These are phyloP conservation scores for Percina caprodes DNA, from an alignment of 2,113 vertebrate genomes.

Conservation along the genomic window DNA sequence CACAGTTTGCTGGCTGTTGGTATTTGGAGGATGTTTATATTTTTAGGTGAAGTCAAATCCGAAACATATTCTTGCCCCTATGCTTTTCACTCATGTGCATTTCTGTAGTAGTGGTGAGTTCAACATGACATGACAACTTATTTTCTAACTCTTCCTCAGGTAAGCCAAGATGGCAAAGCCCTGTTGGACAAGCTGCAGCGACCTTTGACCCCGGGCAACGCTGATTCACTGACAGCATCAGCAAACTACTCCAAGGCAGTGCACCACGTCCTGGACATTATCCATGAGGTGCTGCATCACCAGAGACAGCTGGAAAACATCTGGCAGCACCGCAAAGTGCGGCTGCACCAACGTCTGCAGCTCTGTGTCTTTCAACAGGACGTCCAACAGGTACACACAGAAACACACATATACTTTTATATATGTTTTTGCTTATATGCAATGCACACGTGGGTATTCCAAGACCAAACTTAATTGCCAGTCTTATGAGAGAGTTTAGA, in stretches of 20 bases:
- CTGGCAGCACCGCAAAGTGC: conserved; percentile 99
- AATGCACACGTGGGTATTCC: neutral
- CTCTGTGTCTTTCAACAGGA: conserved; percentile 99
- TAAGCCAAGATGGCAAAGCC: conserved; percentile 98
- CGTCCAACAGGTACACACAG: conserved; percentile 91
- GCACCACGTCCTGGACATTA: conserved; percentile 95
- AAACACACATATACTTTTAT: neutral
- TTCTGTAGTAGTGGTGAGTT: neutral
- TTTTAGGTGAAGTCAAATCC: neutral
- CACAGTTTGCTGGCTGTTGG: neutral
- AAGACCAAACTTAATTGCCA: conserved; percentile 13
- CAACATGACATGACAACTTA: neutral
- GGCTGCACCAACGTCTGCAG: conserved; percentile 97
- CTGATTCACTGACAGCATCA: conserved; percentile 94
- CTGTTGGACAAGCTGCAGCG: conserved; percentile 97
- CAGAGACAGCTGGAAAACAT: conserved; percentile 98
- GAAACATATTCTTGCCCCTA: neutral
- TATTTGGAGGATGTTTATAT: conserved; percentile 4
- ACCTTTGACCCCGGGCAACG: conserved; percentile 94
- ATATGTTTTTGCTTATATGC: neutral
- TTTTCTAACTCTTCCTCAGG: conserved; percentile 78
- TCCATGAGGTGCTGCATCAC: conserved; percentile 98
- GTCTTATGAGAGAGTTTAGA: conserved; percentile 23
- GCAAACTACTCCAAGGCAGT: conserved; percentile 99
- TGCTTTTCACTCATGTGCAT: neutral